Evolutionary conservation across 1,140 invertebrate genomes (phyloP), one percentile per base, ranked within the genome.

Genomic region (Lordiphosa mommai): DNA sequence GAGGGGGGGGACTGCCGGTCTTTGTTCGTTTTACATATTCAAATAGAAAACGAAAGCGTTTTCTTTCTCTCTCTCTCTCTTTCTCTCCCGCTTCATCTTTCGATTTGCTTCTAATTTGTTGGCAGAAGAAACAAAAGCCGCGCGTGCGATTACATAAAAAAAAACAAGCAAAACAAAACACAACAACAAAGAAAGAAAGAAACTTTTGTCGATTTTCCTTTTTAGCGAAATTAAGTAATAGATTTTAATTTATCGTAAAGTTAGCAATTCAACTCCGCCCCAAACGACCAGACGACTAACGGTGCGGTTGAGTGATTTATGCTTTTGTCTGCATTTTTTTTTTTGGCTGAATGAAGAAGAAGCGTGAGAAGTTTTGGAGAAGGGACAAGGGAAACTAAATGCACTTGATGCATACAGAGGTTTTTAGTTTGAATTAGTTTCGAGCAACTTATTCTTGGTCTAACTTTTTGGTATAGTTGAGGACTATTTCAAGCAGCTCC

Each of bases 11-110:
- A 64, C 65, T 80, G 74, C 74, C 53, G 76, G 74, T 80, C 74
- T 80, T 80, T 80, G 44, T 32, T 50, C 33, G 48, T 38, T 70
- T 84, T 82, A 59, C 63, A 84, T 82, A 84, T 82, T 82, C 72
- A 77, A 82, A 82, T 72, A 82, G 77, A 82, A 82, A 82, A 84
- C 77, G 77, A 82, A 82, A 82, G 77, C 77, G 72, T 77, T 82
- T 61, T 66, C 23, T 5, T 12, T 36, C n/a, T 30, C 12, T 41
- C 33, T 20, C 14, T 7, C 2, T 14, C 50, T n/a, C 34, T 9
- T 4, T 10, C 29, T 29, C 8, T 12, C 23, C 5, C 10, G 13
- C 8, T 33, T 20, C 33, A 27, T 20, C 16, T 23, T 29, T 8
- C 5, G 56, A 56, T 50, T 49, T 6, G 66, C 76, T 80, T 80